phyloP scores from a whole-genome alignment of 2,113 vertebrate species.

The Zapornia atra region DNA sequence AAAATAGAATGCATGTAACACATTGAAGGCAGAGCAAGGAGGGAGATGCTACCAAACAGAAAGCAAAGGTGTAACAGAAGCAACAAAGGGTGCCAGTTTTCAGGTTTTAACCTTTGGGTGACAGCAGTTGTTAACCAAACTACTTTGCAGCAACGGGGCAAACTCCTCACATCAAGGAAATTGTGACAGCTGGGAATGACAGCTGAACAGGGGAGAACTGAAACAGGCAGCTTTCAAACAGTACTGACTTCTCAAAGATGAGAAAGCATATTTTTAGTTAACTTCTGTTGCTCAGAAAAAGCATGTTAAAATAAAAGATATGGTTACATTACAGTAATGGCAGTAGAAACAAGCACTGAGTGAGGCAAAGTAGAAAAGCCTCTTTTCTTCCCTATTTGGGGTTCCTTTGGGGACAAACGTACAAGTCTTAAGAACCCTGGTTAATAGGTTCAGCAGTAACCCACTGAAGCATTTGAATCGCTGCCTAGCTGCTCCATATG shows the following conservation, averaged over 20 bases:
- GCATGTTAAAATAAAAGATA: constrained; percentile 10
- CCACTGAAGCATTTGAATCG: not conserved
- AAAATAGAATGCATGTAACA: not conserved
- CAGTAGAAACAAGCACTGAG: not conserved
- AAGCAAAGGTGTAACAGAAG: not conserved
- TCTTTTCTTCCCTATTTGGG: not conserved
- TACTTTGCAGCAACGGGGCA: constrained; percentile 27
- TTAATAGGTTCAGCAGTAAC: not conserved
- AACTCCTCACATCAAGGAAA: constrained; percentile 28
- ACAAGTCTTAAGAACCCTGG: not conserved
- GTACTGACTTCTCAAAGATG: constrained; percentile 19
- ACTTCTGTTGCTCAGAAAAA: constrained; percentile 37
- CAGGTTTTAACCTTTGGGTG: constrained; percentile 43
- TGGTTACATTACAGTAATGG: not conserved
- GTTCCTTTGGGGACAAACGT: not conserved
- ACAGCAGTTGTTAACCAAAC: constrained; percentile 47
- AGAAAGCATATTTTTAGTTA: constrained; percentile 66
- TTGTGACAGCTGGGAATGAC: constrained; percentile 62
- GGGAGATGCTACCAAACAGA: constrained; percentile 11
- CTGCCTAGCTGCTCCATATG: not conserved
- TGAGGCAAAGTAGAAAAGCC: not conserved
- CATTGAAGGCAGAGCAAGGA: not conserved
- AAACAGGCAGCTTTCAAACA: constrained; percentile 52
- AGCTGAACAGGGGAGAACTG: constrained; percentile 62
- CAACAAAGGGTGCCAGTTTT: constrained; percentile 1